Conservation (phyloP, 2,888 invertebrate species). For the Leucophora obtusa region DNA sequence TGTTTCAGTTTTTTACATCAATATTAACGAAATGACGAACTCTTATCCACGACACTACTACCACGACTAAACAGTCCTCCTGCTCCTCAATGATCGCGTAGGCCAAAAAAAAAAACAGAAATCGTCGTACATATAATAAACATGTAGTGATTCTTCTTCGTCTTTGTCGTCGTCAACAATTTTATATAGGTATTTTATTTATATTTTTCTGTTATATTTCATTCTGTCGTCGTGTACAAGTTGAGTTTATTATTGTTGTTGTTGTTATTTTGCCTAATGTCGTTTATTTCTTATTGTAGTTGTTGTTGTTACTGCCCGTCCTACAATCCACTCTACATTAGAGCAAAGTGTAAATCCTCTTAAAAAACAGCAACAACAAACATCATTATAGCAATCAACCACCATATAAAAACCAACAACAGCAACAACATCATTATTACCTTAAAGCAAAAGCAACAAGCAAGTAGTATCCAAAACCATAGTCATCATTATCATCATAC, state of each 20-base stretch:
- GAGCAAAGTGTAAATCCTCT: constrained; percentile 65
- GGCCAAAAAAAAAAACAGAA: constrained; percentile 50
- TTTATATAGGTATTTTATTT: not conserved
- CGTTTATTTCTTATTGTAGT: constrained; percentile 37
- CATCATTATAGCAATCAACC: constrained; percentile 38
- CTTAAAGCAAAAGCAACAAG: constrained; percentile 38
- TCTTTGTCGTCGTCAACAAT: constrained; percentile 39
- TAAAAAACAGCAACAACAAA: constrained; percentile 43
- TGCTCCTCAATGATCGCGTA: constrained; percentile 65
- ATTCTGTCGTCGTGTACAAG: constrained; percentile 63
- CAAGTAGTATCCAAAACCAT: constrained; percentile 23
- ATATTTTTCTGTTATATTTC: constrained; percentile 20
- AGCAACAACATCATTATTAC: constrained; percentile 4
- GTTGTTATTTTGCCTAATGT: constrained; percentile 57
- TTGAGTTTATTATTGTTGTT: constrained; percentile 37
- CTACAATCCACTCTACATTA: constrained; percentile 58
- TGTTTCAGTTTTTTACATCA: not conserved
- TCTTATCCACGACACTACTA: constrained; percentile 72
- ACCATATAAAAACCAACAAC: constrained; percentile 29
- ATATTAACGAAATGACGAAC: constrained; percentile 54
- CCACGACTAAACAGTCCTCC: constrained; percentile 72
- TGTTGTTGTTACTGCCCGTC: constrained; percentile 42
- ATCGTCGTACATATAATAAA: constrained; percentile 33
- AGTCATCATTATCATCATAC: not conserved
- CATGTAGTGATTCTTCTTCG: constrained; percentile 49